Evolutionary conservation across 2,888 invertebrate genomes (phyloP), one percentile per base, ranked within the genome.

Genomic region (Thelaira solivaga): DNA sequence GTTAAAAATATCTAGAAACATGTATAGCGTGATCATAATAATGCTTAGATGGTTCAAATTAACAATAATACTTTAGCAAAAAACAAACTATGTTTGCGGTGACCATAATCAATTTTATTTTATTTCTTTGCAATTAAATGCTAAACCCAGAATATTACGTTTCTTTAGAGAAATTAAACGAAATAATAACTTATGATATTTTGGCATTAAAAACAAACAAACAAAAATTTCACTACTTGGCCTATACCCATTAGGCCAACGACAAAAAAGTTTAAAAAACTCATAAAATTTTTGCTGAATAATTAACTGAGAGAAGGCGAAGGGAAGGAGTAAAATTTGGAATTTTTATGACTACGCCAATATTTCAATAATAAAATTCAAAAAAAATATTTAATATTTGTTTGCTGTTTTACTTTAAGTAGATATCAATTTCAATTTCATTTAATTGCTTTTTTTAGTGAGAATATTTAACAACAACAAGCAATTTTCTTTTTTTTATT

Each of bases 381-480:
- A 13, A 39, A 65, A 24, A 26, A 45, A 45, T 51, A 10, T 34
- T 26, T 41, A 8, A n/a, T 62, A 11, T 47, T 65, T 39, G 3
- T 20, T 45, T 29, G 7, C 20, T 31, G 20, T 53, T 55, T 4
- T n/a, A n/a, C n/a, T n/a, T n/a, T n/a, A n/a, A n/a, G n/a, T n/a
- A n/a, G n/a, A n/a, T n/a, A n/a, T n/a, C n/a, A n/a, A n/a, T n/a
- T n/a, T n/a, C n/a, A n/a, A n/a, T 7, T 34, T 43, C 6, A 62
- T 31, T 64, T 64, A 64, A 72, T 64, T 47, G 64, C 16, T 55
- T 1, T 31, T 41, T 29, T 45, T 24, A n/a, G 4, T 39, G 20
- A 26, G 10, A 39, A 11, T 26, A 69, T 61, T 34, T 49, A 51
- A 43, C 34, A 71, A 43, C 34, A 71, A 59, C 4, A 67, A 47